Evolutionary conservation across 2,888 invertebrate species (phyloP).

Genomic region (Camponotus fellah): DNA sequence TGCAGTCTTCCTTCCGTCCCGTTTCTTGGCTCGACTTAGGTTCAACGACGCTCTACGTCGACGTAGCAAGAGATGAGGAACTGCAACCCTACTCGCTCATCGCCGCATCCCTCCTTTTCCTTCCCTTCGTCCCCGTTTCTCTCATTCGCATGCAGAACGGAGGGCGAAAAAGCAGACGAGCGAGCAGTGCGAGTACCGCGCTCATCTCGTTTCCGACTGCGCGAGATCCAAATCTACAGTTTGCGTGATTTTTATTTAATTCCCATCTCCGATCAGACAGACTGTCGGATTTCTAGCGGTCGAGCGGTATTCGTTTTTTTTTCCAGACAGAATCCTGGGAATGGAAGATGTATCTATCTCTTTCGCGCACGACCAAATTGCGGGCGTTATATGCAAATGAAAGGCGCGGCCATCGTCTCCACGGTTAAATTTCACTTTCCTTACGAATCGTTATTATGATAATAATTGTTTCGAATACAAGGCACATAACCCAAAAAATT

Average conservation of each 20-base stretch:
- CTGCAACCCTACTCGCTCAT: slow-evolving; percentile 22
- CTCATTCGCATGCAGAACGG: slow-evolving; percentile 80
- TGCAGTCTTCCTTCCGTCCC: slow-evolving; percentile 81
- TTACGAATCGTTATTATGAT: neutral
- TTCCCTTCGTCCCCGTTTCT: slow-evolving; percentile 52
- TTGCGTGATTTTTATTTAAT: slow-evolving; percentile 78
- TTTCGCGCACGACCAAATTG: neutral
- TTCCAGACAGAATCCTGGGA: slow-evolving; percentile 19
- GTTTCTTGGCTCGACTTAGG: slow-evolving; percentile 77
- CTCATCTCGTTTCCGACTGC: slow-evolving; percentile 67
- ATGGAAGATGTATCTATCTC: neutral
- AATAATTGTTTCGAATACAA: neutral
- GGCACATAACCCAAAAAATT: neutral
- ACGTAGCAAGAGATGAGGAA: slow-evolving; percentile 40
- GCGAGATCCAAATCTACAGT: slow-evolving; percentile 69
- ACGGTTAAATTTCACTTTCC: neutral
- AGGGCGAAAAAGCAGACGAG: slow-evolving; percentile 67
- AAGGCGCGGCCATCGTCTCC: neutral
- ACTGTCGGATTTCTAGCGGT: slow-evolving; percentile 20
- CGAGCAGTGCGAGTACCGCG: slow-evolving; percentile 56
- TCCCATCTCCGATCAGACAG: slow-evolving; percentile 46
- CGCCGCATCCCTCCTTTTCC: slow-evolving; percentile 37
- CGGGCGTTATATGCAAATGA: neutral
- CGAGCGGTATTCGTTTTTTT: neutral
- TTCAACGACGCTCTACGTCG: slow-evolving; percentile 69